phyloP scores from a whole-genome alignment of 2,888 invertebrate genomes.

The Drosophila parthenogenetica region DNA sequence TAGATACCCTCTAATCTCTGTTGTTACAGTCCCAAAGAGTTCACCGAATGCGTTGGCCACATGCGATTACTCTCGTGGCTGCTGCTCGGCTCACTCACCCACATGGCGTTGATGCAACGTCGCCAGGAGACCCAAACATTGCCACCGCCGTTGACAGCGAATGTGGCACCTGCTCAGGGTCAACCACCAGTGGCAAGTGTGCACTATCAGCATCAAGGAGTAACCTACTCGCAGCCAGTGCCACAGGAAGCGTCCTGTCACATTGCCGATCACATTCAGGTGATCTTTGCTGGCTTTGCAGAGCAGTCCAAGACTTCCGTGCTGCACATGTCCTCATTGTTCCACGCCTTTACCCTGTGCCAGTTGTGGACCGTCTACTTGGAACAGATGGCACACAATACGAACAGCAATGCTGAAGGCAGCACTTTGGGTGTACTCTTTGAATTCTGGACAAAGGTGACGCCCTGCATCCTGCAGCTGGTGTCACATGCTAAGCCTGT shows the following conservation, averaged over 20 bases:
- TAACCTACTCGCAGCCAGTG: constrained; percentile 91
- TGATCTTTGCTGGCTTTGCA: constrained; percentile 97
- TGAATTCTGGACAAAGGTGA: constrained; percentile 99
- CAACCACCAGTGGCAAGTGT: constrained; percentile 58
- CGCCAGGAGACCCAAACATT: constrained; percentile 68
- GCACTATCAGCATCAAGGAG: constrained; percentile 78
- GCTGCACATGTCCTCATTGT: constrained; percentile 97
- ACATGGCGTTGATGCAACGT: constrained; percentile 88
- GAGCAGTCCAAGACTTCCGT: constrained; percentile 97
- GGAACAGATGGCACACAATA: constrained; percentile 92
- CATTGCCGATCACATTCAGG: constrained; percentile 98
- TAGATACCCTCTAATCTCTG: neutral
- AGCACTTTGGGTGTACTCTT: constrained; percentile 93
- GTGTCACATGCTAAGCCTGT: constrained; percentile 96
- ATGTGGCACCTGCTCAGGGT: constrained; percentile 40
- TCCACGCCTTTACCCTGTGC: constrained; percentile 98
- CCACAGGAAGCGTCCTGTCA: constrained; percentile 98
- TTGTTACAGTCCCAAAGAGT: constrained; percentile 92
- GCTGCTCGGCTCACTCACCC: constrained; percentile 96
- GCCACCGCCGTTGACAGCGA: constrained; percentile 64
- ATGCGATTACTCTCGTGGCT: constrained; percentile 98
- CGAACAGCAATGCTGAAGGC: constrained; percentile 89
- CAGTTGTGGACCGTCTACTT: constrained; percentile 99
- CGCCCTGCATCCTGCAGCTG: constrained; percentile 96
- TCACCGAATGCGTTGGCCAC: constrained; percentile 97